Conservation (phyloP, 2,888 invertebrate genomes). For the Campopleginae sp. region DNA sequence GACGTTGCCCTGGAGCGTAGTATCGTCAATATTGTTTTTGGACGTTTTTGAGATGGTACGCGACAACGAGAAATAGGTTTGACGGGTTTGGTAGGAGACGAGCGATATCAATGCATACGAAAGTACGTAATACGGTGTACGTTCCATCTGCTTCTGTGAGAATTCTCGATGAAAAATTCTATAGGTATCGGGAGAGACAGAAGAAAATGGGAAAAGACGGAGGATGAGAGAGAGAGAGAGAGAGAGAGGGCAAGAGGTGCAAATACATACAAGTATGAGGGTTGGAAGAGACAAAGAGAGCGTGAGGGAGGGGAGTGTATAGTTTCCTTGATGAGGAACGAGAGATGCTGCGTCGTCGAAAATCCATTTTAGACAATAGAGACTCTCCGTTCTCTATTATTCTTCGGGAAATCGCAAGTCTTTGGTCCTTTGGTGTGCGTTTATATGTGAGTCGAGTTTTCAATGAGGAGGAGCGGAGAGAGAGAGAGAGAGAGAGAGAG, state of each 20-base stretch:
- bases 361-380: constrained; percentile 69
- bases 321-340: constrained; percentile 31
- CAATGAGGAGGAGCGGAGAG: constrained; percentile 57
- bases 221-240: background rate
- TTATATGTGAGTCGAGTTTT: constrained; percentile 31
- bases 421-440: background rate
- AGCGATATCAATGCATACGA: background rate
- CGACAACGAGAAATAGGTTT: background rate
- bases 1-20: background rate
- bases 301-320: background rate
- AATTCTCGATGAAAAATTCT: constrained; percentile 11
- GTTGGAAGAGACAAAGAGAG: constrained; percentile 2
- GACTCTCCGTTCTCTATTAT: constrained; percentile 62
- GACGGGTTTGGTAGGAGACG: background rate
- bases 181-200: background rate
- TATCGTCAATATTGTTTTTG: background rate
- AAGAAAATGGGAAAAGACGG: background rate
- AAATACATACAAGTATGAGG: background rate
- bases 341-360: constrained; percentile 56
- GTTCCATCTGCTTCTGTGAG: constrained; percentile 3
- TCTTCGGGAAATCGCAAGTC: constrained; percentile 49
- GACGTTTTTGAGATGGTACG: background rate
- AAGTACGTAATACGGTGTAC: constrained; percentile 6
- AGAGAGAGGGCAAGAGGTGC: background rate
- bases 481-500: constrained; percentile 30